Conservation (phyloP, 1,140 invertebrate genomes). For the Delia radicum region DNA sequence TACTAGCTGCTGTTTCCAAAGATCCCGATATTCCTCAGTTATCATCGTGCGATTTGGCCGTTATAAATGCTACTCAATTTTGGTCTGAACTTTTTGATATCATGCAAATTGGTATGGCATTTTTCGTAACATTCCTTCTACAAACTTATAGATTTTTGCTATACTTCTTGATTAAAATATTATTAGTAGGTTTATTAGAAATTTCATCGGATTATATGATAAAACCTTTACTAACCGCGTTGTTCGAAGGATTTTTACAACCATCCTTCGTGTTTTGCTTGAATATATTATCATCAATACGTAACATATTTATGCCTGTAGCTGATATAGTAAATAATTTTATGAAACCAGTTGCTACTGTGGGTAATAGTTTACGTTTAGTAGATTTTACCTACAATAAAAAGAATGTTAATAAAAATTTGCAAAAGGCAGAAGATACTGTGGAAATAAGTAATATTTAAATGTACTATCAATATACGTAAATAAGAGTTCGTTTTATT, state of each 20-base stretch:
- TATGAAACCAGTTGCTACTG: slow-evolving; percentile 42
- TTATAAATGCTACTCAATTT: slow-evolving; percentile 63
- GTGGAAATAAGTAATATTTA: no score
- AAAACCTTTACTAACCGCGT: slow-evolving; percentile 65
- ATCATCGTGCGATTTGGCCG: no score
- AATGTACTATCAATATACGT: no score
- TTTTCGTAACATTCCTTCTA: slow-evolving; percentile 64
- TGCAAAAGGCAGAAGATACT: no score
- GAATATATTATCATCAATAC: slow-evolving; percentile 62
- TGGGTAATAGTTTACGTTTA: slow-evolving; percentile 38
- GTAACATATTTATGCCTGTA: slow-evolving; percentile 65
- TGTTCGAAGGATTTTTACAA: slow-evolving; percentile 66
- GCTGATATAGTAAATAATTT: slow-evolving; percentile 49
- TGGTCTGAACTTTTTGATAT: slow-evolving; percentile 69
- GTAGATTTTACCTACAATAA: slow-evolving; percentile 39
- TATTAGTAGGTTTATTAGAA: slow-evolving; percentile 64
- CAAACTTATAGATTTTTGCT: slow-evolving; percentile 62
- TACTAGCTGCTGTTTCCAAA: no score
- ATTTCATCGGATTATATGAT: slow-evolving; percentile 65
- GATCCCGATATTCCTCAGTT: no score
- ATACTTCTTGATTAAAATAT: slow-evolving; percentile 61
- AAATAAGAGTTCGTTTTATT: no score
- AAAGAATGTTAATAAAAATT: neutral
- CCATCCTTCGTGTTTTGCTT: slow-evolving; percentile 64
- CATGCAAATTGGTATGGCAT: slow-evolving; percentile 63